Evolutionary conservation across 1,140 invertebrate genomes (phyloP).

Genomic region (Hypsibius dujardini): DNA sequence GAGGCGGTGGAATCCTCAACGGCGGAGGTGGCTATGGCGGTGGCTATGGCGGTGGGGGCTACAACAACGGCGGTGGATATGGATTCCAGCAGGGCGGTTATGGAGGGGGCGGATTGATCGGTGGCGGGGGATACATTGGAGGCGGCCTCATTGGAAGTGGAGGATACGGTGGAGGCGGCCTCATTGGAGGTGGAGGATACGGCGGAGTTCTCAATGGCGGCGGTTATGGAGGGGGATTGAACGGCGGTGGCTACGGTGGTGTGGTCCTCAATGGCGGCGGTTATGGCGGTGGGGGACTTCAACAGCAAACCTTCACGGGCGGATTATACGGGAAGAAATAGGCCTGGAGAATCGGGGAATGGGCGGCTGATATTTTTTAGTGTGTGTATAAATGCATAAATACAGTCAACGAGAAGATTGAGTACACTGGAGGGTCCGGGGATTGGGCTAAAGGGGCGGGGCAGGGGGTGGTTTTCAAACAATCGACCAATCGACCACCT

Average conservation of each 20-base stretch:
- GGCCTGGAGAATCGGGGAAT: too few relatives aligned
- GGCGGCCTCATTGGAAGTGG: not conserved
- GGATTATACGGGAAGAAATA: constrained; percentile 6
- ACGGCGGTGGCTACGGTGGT: not conserved
- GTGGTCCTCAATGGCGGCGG: not conserved
- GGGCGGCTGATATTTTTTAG: too few relatives aligned
- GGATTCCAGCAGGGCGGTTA: not conserved
- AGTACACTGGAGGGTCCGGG: too few relatives aligned
- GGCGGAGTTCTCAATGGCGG: not conserved
- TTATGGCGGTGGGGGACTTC: not conserved
- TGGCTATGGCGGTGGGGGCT: not conserved
- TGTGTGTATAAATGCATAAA: too few relatives aligned
- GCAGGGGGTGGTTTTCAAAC: too few relatives aligned
- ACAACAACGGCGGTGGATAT: not conserved
- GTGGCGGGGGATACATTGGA: constrained; percentile 7
- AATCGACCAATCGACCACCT: too few relatives aligned
- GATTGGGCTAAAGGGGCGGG: too few relatives aligned
- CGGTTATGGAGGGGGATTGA: not conserved
- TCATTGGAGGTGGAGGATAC: not conserved
- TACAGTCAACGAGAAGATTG: too few relatives aligned
- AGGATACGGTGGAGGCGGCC: not conserved
- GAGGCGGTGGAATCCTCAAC: not conserved
- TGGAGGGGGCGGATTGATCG: not conserved
- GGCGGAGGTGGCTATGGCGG: not conserved
- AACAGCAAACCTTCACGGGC: not conserved